These are phyloP conservation scores for Lithophane socia DNA, from an alignment of 2,888 invertebrate species.

Conservation along the genomic window DNA sequence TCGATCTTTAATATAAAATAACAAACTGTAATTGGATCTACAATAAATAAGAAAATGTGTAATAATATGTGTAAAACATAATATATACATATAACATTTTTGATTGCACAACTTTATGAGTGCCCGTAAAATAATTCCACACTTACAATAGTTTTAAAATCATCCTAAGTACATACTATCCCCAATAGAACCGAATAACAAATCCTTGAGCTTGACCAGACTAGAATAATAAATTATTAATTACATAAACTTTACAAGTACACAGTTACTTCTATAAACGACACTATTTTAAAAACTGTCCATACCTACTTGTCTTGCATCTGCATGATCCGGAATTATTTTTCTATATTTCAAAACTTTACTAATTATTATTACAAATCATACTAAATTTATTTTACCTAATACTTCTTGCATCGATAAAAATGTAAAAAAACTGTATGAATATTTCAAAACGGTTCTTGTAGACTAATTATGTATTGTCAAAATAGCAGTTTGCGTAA, in stretches of 20 bases:
- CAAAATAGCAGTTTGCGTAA: constrained; percentile 56
- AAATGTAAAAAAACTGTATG: constrained; percentile 42
- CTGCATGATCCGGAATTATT: constrained; percentile 36
- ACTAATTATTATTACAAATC: constrained; percentile 38
- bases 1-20: constrained; percentile 45
- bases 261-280: constrained; percentile 61
- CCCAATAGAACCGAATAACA: constrained; percentile 71
- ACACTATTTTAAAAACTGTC: constrained; percentile 50
- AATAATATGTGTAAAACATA: constrained; percentile 33
- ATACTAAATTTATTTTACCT: constrained; percentile 35
- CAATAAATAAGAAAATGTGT: constrained; percentile 59
- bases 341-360: constrained; percentile 30
- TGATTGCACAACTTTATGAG: constrained; percentile 57
- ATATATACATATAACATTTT: constrained; percentile 49
- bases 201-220: constrained; percentile 86
- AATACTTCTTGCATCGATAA: constrained; percentile 61
- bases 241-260: constrained; percentile 69
- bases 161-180: constrained; percentile 70
- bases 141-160: constrained; percentile 56
- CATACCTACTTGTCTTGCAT: constrained; percentile 42
- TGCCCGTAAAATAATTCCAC: constrained; percentile 46
- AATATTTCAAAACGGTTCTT: constrained; percentile 36
- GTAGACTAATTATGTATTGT: constrained; percentile 57
- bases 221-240: constrained; percentile 84
- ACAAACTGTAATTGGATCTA: constrained; percentile 49